Conservation (phyloP, 2,888 invertebrate species). For the Tipula vernalis region DNA sequence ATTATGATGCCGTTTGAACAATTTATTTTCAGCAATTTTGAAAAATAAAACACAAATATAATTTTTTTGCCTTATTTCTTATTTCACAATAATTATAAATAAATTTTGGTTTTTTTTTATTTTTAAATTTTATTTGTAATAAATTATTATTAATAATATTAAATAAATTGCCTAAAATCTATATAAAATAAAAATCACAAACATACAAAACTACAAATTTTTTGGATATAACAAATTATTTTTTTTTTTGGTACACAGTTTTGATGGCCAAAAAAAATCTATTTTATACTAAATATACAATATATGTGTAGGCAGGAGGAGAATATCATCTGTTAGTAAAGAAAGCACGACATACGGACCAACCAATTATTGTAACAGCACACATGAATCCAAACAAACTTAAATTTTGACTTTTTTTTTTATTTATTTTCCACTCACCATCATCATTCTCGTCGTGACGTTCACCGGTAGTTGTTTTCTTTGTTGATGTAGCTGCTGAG, state of each 20-base stretch:
- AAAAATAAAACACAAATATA: neutral
- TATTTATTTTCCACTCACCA: conserved; percentile 11
- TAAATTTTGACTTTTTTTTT: conserved; percentile 6
- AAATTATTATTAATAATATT: neutral
- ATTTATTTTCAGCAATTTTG: neutral
- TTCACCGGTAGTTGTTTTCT: neutral
- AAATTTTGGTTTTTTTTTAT: neutral
- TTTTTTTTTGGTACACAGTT: neutral
- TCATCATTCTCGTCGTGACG: neutral
- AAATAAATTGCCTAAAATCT: neutral
- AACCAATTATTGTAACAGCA: conserved; percentile 28
- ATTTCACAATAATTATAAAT: neutral
- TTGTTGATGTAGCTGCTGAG: neutral
- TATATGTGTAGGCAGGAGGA: neutral
- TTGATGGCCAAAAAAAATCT: neutral
- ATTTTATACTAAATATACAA: neutral
- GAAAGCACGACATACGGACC: conserved; percentile 24
- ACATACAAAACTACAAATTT: neutral
- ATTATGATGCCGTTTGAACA: neutral
- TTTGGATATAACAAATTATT: neutral
- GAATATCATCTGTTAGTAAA: conserved; percentile 19
- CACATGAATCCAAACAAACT: conserved; percentile 28
- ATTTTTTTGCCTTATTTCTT: neutral
- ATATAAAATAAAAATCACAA: neutral
- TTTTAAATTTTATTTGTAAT: neutral